phyloP scores from a whole-genome alignment of 1,140 invertebrate species.

The Drosophila lacteicornis region DNA sequence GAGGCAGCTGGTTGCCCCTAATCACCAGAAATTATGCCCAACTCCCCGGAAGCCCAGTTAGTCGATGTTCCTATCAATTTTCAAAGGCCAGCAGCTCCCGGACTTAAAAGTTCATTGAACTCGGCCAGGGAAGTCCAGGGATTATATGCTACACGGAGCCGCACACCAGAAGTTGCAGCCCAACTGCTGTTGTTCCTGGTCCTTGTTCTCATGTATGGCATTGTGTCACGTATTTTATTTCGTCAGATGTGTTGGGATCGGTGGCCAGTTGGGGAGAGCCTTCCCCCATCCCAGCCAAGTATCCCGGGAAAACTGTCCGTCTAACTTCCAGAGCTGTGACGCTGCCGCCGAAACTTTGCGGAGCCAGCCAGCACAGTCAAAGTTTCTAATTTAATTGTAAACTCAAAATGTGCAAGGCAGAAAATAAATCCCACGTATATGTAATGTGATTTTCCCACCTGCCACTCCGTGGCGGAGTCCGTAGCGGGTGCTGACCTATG shows the following conservation, averaged over 20 bases:
- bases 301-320: constrained; percentile 19
- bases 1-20: too few species aligned
- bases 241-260: constrained; percentile 35
- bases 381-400: constrained; percentile 79
- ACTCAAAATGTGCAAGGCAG: constrained; percentile 49
- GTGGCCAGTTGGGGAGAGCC: background rate
- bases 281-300: background rate
- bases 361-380: constrained; percentile 19
- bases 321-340: constrained; percentile 44
- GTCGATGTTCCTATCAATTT: background rate
- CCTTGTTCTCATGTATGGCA: constrained; percentile 40
- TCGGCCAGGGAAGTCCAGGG: constrained; percentile 7
- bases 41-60: too few species aligned
- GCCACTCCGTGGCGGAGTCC: background rate
- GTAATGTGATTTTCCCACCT: constrained; percentile 43
- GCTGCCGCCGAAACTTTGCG: constrained; percentile 38
- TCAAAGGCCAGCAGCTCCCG: background rate
- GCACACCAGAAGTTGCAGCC: constrained; percentile 19
- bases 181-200: constrained; percentile 20
- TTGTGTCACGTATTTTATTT: constrained; percentile 75
- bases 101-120: constrained; percentile 30
- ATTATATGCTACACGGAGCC: constrained; percentile 26
- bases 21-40: background rate
- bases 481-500: constrained; percentile 49
- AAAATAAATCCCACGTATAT: constrained; percentile 50